Conservation (phyloP, 2,888 invertebrate species). For the Lampropteryx suffumata region DNA sequence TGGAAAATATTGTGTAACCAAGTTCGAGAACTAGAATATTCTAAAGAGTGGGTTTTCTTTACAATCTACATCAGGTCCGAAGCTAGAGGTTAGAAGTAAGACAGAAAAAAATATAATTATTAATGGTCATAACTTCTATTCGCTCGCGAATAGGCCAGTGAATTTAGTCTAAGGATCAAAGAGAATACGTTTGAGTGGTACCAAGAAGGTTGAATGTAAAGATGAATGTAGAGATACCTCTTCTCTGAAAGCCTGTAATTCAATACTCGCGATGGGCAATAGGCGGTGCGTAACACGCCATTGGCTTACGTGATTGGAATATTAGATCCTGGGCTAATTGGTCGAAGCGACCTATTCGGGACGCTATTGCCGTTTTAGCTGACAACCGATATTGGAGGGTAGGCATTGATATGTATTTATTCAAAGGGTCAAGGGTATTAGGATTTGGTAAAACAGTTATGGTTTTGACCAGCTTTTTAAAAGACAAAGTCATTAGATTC, state of each 20-base stretch:
- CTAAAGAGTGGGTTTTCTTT: no score
- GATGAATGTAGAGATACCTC: slow-evolving; percentile 26
- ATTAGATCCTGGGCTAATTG: slow-evolving; percentile 49
- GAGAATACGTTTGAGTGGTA: no score
- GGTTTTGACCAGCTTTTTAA: slow-evolving; percentile 14
- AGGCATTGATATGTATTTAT: slow-evolving; percentile 30
- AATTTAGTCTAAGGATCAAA: no score
- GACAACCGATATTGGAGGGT: slow-evolving; percentile 32
- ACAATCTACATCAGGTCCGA: no score
- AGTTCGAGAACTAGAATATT: no score
- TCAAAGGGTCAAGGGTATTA: slow-evolving; percentile 34
- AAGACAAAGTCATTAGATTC: not conserved
- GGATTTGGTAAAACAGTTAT: slow-evolving; percentile 24
- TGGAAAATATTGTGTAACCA: no score
- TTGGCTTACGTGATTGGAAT: slow-evolving; percentile 58
- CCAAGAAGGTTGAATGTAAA: no score
- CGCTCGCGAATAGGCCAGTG: no score
- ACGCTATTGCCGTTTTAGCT: slow-evolving; percentile 34
- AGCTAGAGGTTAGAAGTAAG: no score
- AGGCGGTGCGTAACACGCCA: slow-evolving; percentile 48
- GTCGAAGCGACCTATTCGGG: slow-evolving; percentile 34
- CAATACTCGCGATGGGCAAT: slow-evolving; percentile 49
- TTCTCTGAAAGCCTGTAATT: slow-evolving; percentile 46
- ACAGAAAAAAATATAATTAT: no score
- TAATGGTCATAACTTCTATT: no score